Evolutionary conservation across 2,888 invertebrate species (phyloP).

Genomic region (Phasia obesa): DNA sequence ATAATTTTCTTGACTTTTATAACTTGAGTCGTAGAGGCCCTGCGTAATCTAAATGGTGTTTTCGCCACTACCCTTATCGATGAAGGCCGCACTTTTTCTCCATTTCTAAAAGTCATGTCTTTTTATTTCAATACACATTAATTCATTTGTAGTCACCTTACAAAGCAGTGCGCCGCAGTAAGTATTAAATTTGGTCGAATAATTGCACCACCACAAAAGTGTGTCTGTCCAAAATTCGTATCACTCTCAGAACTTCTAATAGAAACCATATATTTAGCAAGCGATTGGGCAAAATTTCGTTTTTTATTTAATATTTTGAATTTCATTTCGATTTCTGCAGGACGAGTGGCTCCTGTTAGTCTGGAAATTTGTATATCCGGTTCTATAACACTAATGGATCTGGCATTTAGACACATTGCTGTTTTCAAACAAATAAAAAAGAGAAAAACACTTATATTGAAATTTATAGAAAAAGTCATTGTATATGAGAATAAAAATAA

Average conservation of each 20-base stretch:
- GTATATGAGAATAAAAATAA: too few relatives aligned
- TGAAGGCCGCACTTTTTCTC: neutral
- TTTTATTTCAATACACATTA: neutral
- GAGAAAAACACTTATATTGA: neutral
- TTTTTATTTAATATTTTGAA: neutral
- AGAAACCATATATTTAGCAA: conserved; percentile 50
- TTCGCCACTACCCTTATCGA: conserved; percentile 42
- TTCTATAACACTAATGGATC: neutral
- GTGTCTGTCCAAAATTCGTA: conserved; percentile 73
- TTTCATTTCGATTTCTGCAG: neutral
- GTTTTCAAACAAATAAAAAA: neutral
- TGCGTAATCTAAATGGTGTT: conserved; percentile 35
- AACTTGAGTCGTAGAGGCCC: conserved; percentile 27
- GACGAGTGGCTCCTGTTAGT: conserved; percentile 19
- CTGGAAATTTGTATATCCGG: neutral
- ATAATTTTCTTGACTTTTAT: conserved; percentile 30
- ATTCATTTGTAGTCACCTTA: conserved; percentile 50
- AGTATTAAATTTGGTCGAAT: conserved; percentile 67
- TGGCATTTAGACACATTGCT: neutral
- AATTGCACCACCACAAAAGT: conserved; percentile 74
- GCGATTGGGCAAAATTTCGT: neutral
- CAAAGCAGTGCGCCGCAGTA: conserved; percentile 75
- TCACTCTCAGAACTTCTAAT: conserved; percentile 24
- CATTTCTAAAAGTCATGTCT: neutral
- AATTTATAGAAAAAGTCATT: neutral